Evolutionary conservation across 2,888 invertebrate genomes (phyloP).

Genomic region (Apotomis betuletana): DNA sequence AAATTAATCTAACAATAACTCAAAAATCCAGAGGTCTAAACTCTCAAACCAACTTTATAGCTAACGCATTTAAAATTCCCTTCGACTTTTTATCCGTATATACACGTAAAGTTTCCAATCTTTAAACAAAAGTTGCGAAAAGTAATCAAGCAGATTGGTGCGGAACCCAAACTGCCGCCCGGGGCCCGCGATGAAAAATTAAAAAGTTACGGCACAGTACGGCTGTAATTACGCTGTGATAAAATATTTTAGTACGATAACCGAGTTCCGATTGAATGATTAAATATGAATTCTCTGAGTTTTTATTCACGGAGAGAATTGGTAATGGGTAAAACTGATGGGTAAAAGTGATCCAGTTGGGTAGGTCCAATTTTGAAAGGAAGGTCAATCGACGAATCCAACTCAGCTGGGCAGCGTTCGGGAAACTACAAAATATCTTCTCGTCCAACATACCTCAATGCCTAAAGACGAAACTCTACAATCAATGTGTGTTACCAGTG

Average conservation of each 20-base stretch:
- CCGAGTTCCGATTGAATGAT: slow-evolving; percentile 34
- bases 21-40: neutral
- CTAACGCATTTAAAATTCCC: slow-evolving; percentile 9
- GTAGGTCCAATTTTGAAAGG: too few relatives aligned
- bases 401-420: too few relatives aligned
- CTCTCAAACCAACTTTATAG: neutral
- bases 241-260: slow-evolving; percentile 31
- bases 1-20: neutral
- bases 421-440: too few relatives aligned
- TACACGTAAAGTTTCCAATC: slow-evolving; percentile 38
- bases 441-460: too few relatives aligned
- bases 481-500: too few relatives aligned
- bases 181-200: slow-evolving; percentile 37
- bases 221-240: slow-evolving; percentile 31
- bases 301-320: neutral
- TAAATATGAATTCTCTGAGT: slow-evolving; percentile 22
- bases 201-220: slow-evolving; percentile 39
- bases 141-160: slow-evolving; percentile 42
- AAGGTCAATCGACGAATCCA: too few relatives aligned
- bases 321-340: neutral
- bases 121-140: slow-evolving; percentile 38
- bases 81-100: slow-evolving; percentile 6
- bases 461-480: too few relatives aligned
- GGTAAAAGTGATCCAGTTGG: too few relatives aligned
- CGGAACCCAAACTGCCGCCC: slow-evolving; percentile 32